These are phyloP conservation scores for Pagrus major DNA, from an alignment of 2,113 vertebrate species.

Conservation along the genomic window DNA sequence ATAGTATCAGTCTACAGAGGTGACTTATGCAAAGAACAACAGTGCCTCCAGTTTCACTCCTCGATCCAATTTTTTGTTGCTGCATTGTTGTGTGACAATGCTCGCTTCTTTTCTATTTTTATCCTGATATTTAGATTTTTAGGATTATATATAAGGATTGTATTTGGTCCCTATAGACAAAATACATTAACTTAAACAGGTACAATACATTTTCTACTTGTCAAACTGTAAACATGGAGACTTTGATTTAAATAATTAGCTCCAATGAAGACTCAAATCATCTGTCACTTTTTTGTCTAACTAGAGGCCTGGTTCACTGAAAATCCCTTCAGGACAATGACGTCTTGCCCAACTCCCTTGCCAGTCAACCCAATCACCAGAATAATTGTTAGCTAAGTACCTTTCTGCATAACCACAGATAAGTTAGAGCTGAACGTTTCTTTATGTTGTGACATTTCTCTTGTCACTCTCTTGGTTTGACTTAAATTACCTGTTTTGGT, in stretches of 20 bases:
- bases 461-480: too few species aligned
- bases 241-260: background rate
- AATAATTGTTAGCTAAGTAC: too few species aligned
- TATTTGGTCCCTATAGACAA: too few species aligned
- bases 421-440: too few species aligned
- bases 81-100: background rate
- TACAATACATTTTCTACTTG: background rate
- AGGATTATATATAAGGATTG: too few species aligned
- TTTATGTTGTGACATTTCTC: too few species aligned
- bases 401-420: too few species aligned
- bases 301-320: background rate
- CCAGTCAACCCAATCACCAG: too few species aligned
- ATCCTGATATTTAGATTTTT: background rate
- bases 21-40: slow-evolving; percentile 48
- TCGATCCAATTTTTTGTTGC: slow-evolving; percentile 12
- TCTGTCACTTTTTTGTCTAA: background rate
- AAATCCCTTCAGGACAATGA: too few species aligned
- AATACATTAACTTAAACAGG: background rate
- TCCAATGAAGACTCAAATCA: background rate
- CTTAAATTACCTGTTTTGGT: too few species aligned
- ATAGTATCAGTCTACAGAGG: slow-evolving; percentile 41
- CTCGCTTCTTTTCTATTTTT: background rate
- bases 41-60: slow-evolving; percentile 10
- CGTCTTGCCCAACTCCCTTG: too few species aligned
- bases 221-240: background rate